These are phyloP conservation scores for Stenoptilia bipunctidactyla DNA, from an alignment of 2,888 invertebrate species.

Conservation along the genomic window DNA sequence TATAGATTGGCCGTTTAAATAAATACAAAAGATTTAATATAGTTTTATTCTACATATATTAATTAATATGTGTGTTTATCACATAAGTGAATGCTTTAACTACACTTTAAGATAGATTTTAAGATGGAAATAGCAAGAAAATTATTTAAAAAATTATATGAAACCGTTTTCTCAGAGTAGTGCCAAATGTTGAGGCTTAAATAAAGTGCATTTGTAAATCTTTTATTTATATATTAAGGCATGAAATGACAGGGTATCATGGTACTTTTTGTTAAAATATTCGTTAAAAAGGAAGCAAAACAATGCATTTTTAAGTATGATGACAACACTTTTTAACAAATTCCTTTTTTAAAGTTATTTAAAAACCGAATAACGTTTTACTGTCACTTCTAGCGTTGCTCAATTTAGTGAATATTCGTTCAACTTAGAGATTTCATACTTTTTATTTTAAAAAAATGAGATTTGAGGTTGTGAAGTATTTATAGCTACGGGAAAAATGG, in stretches of 20 bases:
- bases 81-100: slow-evolving; percentile 64
- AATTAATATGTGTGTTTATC: slow-evolving; percentile 34
- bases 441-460: slow-evolving; percentile 18
- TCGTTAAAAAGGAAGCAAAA: neutral
- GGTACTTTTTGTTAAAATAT: slow-evolving; percentile 24
- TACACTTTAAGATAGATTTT: slow-evolving; percentile 58
- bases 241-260: slow-evolving; percentile 63
- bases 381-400: slow-evolving; percentile 56
- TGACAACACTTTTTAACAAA: no score
- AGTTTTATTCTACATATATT: slow-evolving; percentile 15
- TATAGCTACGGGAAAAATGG: slow-evolving; percentile 31
- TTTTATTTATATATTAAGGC: slow-evolving; percentile 33
- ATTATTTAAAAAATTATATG: slow-evolving; percentile 12
- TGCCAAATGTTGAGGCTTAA: slow-evolving; percentile 34
- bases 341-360: no score
- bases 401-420: slow-evolving; percentile 49
- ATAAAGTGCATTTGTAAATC: slow-evolving; percentile 37
- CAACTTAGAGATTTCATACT: slow-evolving; percentile 21
- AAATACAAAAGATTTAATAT: neutral
- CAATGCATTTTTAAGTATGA: no score
- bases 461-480: slow-evolving; percentile 60
- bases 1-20: no score
- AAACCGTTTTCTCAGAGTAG: slow-evolving; percentile 36
- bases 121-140: slow-evolving; percentile 26
- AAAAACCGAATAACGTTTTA: slow-evolving; percentile 47